Evolutionary conservation across 2,113 vertebrate genomes (phyloP), one percentile per base, ranked within the genome.

Genomic region (Oryzias javanicus): DNA sequence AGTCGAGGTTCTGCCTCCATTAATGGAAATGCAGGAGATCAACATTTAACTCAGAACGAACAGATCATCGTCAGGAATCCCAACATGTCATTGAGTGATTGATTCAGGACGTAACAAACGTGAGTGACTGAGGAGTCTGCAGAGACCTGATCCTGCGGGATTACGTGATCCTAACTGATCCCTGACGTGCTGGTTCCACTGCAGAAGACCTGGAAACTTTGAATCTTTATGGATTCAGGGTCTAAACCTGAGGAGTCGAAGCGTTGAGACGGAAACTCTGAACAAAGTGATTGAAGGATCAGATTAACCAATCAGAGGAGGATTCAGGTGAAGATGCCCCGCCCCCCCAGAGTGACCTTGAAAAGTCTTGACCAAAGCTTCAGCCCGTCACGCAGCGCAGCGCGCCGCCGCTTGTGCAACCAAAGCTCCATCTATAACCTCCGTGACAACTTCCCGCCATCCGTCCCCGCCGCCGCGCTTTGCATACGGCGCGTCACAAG

Each of bases 401-500:
- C 19, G 18, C 17, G 54, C 65, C 60, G 48, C 61, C 14, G 49
- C 35, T 75, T 74, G 74, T 70, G 73, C 78, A 70, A 64, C 72
- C 68, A 71, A 88, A 86, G 74, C 45, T 70, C 79, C 76, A 84
- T 90, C 89, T 85, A 79, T 87, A 88, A 85, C 86, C 69, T 56
- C 35, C 75, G 46, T 87, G 85, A 87, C 88, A 88, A 78, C 77
- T 53, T 62, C 54, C 41, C 62, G 22, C 22, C 82, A 87, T 89
- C 87, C 70, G 58, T 89, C 88, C 83, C 27, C 19, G 80, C 18
- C 10, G 59, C 55, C 42, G 44, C 60, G 25, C 79, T 82, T 72
- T 90, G 56, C 79, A 87, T 89, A 83, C 84, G 88, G 87, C 83
- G 24, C 90, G 63, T 71, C 67, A 65, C 74, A 88, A 87, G 67